These are phyloP conservation scores for Cenopis cana DNA, from an alignment of 2,888 invertebrate species.

Conservation along the genomic window DNA sequence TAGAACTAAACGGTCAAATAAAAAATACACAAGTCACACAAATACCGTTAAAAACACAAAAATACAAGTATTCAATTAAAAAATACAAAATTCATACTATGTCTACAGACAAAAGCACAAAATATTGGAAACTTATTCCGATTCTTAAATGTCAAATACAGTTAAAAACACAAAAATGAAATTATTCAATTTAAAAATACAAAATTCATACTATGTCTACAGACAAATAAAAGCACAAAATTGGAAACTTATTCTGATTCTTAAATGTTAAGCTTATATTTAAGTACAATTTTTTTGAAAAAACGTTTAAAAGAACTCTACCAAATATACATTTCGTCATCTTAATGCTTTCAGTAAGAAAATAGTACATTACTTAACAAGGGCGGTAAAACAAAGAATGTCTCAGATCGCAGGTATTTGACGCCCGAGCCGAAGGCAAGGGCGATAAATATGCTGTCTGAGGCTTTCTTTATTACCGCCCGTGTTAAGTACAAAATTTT, in stretches of 20 bases:
- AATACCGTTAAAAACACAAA: not conserved
- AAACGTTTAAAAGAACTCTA: not conserved
- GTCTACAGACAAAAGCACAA: not conserved
- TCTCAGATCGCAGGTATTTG: no score
- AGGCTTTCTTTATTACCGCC: no score
- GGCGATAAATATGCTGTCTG: no score
- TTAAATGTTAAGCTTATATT: not conserved
- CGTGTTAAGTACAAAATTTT: no score
- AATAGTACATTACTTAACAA: no score
- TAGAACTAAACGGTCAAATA: not conserved
- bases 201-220: not conserved
- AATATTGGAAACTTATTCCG: not conserved
- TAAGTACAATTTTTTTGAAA: not conserved
- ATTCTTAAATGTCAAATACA: not conserved
- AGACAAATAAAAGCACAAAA: not conserved
- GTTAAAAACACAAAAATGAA: not conserved
- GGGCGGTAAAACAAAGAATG: no score
- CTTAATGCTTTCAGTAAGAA: not conserved
- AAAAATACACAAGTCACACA: slow-evolving; percentile 1
- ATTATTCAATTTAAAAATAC: not conserved
- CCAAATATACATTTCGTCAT: slow-evolving; percentile 9
- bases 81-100: not conserved
- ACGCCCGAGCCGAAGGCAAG: no score
- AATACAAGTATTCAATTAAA: not conserved
- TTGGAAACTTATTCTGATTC: not conserved